Base-by-base conservation (phyloP, 2,888 invertebrate genomes). In the Hermaeophaga mercurialis region DNA sequence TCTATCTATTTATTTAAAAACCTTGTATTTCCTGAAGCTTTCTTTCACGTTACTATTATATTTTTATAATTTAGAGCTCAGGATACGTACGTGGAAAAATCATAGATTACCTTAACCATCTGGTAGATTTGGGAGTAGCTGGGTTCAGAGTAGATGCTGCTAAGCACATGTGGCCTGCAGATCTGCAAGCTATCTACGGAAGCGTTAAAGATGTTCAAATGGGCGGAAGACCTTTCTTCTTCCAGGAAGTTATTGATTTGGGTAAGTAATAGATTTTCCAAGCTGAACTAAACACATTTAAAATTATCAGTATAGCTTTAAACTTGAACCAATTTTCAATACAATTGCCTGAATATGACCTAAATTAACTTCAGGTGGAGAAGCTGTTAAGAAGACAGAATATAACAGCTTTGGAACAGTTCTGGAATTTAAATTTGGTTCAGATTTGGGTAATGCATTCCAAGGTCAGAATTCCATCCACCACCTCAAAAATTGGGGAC, bases 241-340 rank as follows among this genome's bases (percentile, higher is more conserved):
- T 79, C 72, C 89, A 89, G 72, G 90, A 90, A 78, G 91, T 91
- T 6, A 89, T 90, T 56, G 90, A 90, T 69, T 79, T 86, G 3
- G 73, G 72, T 66, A 62, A 47, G 56, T 41, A 38, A 38, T 17
- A 22, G 4, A 5, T 22, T 22, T 22, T 22, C 6, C 6, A 22
- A 22, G n/a, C n/a, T n/a, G n/a, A n/a, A n/a, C n/a, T n/a, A n/a
- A n/a, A n/a, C n/a, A n/a, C n/a, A n/a, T n/a, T n/a, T n/a, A n/a
- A n/a, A n/a, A n/a, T n/a, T n/a, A n/a, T n/a, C n/a, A n/a, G n/a
- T n/a, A n/a, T n/a, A n/a, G n/a, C n/a, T n/a, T n/a, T n/a, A n/a
- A n/a, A n/a, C n/a, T n/a, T n/a, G n/a, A n/a, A n/a, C n/a, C n/a
- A n/a, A n/a, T n/a, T n/a, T n/a, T n/a, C n/a, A n/a, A n/a, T n/a